Conservation (phyloP, 2,797 vertebrate genomes). For the Alca torda region DNA sequence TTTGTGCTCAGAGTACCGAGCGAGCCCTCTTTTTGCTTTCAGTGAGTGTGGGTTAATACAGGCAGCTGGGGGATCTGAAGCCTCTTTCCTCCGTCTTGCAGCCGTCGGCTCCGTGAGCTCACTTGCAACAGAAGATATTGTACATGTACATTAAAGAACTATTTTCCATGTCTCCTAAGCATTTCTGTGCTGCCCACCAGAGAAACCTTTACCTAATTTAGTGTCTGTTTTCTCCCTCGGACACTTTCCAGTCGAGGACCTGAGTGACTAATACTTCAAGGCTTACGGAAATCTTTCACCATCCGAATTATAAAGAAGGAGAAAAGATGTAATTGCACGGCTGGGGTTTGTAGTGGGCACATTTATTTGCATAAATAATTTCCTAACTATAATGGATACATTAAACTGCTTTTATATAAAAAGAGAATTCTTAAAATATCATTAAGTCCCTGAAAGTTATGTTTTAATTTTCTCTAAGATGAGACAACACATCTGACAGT, state of each 20-base stretch:
- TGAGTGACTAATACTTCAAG: background rate
- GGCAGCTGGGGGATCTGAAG: constrained; percentile 18
- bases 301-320: background rate
- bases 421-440: background rate
- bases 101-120: background rate
- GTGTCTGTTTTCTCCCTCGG: background rate
- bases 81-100: background rate
- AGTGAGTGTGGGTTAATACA: constrained; percentile 33
- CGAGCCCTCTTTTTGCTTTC: background rate
- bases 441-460: background rate
- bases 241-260: background rate
- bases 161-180: background rate
- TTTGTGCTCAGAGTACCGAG: constrained; percentile 10
- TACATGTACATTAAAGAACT: background rate
- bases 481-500: constrained; percentile 5
- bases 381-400: background rate
- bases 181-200: background rate
- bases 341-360: background rate
- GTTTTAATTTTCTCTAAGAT: constrained; percentile 11
- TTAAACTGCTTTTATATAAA: background rate
- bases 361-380: constrained; percentile 15
- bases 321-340: background rate
- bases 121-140: background rate
- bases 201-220: background rate
- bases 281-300: background rate